A percentile compares a stretch with the other conserved stretches of the same genome.
Evolutionary conservation across 2,113 vertebrate species (phyloP).

Genomic region (Vimba vimba): DNA sequence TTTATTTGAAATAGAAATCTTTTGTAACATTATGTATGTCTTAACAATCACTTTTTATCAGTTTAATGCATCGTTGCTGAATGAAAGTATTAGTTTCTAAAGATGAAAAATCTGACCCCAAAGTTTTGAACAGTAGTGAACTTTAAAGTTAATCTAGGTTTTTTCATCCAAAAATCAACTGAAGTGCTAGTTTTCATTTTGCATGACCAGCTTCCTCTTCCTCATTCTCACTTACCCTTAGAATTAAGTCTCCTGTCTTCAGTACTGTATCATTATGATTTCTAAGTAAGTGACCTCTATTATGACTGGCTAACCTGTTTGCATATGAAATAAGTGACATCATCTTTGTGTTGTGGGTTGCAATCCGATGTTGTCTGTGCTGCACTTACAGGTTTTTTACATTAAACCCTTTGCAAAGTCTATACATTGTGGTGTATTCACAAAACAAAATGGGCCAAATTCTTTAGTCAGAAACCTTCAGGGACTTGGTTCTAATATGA

Average conservation of each 20-base stretch:
- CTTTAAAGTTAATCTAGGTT: constrained; percentile 7
- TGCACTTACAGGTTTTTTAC: background rate
- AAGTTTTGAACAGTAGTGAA: background rate
- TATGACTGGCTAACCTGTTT: background rate
- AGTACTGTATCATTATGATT: background rate
- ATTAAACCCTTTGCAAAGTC: background rate
- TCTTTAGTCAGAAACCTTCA: background rate
- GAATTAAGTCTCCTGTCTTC: background rate
- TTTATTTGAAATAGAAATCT: background rate
- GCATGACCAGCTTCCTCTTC: background rate
- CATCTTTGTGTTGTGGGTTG: background rate
- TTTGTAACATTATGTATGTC: background rate
- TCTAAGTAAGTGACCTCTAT: background rate
- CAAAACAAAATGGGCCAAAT: background rate
- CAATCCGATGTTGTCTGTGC: background rate
- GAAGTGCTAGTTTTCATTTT: background rate
- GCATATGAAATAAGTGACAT: background rate
- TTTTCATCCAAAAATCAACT: background rate
- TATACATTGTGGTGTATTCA: background rate
- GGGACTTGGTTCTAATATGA: background rate
- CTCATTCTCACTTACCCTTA: background rate
- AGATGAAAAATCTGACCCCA: background rate
- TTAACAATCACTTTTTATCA: background rate
- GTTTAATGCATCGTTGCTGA: background rate
- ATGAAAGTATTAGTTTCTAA: background rate